Conservation (phyloP, 2,888 invertebrate species). For the Ectemnius continuus region DNA sequence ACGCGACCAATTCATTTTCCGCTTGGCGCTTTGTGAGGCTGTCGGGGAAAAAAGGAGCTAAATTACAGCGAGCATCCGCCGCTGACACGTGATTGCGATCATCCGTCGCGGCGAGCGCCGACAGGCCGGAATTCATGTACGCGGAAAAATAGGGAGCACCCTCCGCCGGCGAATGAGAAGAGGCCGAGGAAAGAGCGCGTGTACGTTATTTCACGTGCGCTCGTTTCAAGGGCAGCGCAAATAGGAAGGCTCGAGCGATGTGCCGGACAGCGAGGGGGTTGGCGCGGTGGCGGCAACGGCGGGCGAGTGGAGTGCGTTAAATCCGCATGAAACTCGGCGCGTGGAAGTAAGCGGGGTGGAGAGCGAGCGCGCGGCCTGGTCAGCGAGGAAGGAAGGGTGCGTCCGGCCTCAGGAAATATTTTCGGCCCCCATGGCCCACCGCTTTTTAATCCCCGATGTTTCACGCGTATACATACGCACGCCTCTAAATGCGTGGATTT, state of each 20-base stretch:
- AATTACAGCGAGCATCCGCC: too few relatives aligned
- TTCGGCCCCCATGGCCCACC: constrained; percentile 14
- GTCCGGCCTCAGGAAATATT: constrained; percentile 17
- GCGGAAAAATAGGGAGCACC: too few relatives aligned
- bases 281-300: too few relatives aligned
- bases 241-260: constrained; percentile 7
- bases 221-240: constrained; percentile 16
- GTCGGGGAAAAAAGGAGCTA: too few relatives aligned
- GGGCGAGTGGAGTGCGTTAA: constrained; percentile 9
- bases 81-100: too few relatives aligned
- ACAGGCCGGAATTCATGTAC: too few relatives aligned
- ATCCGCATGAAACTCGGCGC: constrained; percentile 15
- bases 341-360: not conserved
- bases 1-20: too few relatives aligned
- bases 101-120: too few relatives aligned
- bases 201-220: too few relatives aligned
- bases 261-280: not conserved
- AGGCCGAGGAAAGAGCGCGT: too few relatives aligned
- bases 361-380: not conserved
- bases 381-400: not conserved
- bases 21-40: too few relatives aligned
- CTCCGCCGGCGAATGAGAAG: too few relatives aligned
- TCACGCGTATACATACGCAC: constrained; percentile 18
- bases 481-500: constrained; percentile 43
- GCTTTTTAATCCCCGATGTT: constrained; percentile 48